These are phyloP conservation scores for Helicoverpa armigera DNA, from an alignment of 1,140 invertebrate genomes.

Conservation along the genomic window DNA sequence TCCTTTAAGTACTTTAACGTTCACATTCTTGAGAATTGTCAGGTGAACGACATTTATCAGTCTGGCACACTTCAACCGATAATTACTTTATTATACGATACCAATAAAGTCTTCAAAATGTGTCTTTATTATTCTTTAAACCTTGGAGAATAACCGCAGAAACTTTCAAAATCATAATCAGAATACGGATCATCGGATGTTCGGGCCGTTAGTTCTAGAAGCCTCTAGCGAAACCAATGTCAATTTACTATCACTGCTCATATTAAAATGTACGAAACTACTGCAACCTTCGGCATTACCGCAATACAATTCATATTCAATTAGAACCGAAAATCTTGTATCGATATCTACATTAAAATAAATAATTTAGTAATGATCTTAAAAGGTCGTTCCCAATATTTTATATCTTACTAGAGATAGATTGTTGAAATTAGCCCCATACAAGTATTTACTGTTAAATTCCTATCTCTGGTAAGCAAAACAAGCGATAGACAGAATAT, in stretches of 20 bases:
- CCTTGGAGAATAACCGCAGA: slow-evolving; percentile 1
- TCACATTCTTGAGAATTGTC: too few species aligned
- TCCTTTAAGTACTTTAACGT: too few species aligned
- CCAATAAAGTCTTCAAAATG: neutral
- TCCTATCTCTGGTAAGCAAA: too few species aligned
- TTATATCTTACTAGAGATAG: too few species aligned
- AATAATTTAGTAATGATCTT: slow-evolving; percentile 1
- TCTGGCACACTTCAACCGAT: too few species aligned
- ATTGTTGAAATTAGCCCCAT: too few species aligned
- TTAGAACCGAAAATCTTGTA: neutral
- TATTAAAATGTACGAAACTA: neutral
- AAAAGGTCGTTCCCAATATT: neutral
- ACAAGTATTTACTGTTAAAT: too few species aligned
- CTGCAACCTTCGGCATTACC: neutral
- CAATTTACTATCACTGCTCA: slow-evolving; percentile 31
- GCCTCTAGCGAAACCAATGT: slow-evolving; percentile 24
- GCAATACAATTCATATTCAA: slow-evolving; percentile 4
- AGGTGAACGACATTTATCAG: too few species aligned
- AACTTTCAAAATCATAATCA: slow-evolving; percentile 1
- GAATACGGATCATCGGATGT: slow-evolving; percentile 35
- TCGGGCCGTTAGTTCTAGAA: slow-evolving; percentile 23
- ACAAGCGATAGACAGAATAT: too few species aligned
- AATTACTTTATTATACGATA: too few species aligned
- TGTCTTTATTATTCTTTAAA: neutral
- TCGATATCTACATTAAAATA: neutral